Evolutionary conservation across 2,113 vertebrate species (phyloP).

Genomic region (Osmerus eperlanus): DNA sequence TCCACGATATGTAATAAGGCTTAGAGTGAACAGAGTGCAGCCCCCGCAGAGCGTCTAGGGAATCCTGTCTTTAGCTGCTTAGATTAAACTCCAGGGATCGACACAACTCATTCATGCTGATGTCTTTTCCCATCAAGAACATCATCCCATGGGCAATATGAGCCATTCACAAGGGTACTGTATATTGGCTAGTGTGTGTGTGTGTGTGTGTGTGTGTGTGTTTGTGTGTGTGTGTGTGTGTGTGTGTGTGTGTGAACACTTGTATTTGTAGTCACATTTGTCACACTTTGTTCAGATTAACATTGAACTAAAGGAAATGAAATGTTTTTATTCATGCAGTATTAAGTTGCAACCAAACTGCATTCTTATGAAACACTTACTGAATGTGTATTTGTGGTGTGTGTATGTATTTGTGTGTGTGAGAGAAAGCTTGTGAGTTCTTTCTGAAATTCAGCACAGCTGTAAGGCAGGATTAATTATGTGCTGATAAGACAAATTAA

Average conservation of each 20-base stretch:
- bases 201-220: not conserved
- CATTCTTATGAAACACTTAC: too few species aligned
- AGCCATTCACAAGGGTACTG: not conserved
- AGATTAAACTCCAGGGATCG: not conserved
- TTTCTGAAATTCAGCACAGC: not conserved
- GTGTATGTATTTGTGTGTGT: conserved; percentile 8
- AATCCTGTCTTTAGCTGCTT: conserved; percentile 21
- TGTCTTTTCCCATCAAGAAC: conserved; percentile 3
- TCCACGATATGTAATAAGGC: not conserved
- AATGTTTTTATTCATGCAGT: too few species aligned
- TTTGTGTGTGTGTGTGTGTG: not conserved
- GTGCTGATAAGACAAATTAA: conserved; percentile 2
- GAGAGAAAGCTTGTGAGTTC: not conserved
- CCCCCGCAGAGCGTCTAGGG: conserved; percentile 14
- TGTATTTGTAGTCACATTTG: not conserved
- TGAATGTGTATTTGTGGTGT: not conserved
- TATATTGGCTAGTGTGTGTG: not conserved
- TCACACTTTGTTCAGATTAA: too few species aligned
- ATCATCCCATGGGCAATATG: not conserved
- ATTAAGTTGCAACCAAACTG: too few species aligned
- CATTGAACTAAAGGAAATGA: too few species aligned
- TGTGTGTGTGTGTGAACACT: not conserved
- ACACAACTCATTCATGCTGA: conserved; percentile 29
- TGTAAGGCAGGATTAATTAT: conserved; percentile 1
- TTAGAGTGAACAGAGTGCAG: conserved; percentile 3